Percentiles rank a stretch among this genome's conserved stretches.
These are phyloP conservation scores for Platycercus adscitus DNA, from an alignment of 2,113 vertebrate species.

Conservation along the genomic window DNA sequence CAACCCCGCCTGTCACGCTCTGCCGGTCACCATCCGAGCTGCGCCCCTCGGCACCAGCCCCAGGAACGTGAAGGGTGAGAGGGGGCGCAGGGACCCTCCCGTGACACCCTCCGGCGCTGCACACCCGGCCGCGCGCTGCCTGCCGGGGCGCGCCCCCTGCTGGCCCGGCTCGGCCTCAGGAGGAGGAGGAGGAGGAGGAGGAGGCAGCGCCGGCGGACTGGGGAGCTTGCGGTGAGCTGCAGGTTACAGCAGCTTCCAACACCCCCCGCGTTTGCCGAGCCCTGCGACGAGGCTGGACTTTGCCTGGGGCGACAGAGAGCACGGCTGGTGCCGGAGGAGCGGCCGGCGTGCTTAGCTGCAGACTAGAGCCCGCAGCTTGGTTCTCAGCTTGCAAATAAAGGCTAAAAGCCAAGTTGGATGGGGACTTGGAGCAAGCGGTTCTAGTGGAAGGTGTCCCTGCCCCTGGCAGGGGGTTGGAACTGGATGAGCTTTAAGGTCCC, in stretches of 20 bases:
- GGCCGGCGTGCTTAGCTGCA: not conserved
- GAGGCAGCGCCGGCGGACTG: accelerated
- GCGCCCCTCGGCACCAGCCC: no score
- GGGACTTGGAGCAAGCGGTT: not conserved
- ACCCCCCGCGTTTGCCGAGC: no score
- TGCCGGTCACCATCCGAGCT: no score
- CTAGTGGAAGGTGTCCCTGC: not conserved
- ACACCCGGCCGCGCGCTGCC: not conserved
- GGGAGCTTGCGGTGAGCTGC: not conserved
- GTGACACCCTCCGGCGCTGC: not conserved
- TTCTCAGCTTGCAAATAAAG: not conserved
- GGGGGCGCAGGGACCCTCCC: not conserved
- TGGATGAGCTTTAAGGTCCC: not conserved
- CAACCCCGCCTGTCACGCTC: not conserved
- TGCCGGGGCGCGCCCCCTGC: not conserved
- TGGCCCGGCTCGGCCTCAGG: not conserved
- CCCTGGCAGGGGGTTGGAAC: not conserved
- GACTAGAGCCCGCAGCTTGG: no score
- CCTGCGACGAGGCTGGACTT: not conserved
- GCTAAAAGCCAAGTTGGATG: not conserved
- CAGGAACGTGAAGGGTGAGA: not conserved
- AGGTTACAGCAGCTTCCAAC: not conserved
- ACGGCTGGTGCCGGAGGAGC: not conserved
- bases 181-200: no score
- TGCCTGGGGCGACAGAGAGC: not conserved